phyloP scores from a whole-genome alignment of 1,140 invertebrate genomes.

The Spodoptera litura region DNA sequence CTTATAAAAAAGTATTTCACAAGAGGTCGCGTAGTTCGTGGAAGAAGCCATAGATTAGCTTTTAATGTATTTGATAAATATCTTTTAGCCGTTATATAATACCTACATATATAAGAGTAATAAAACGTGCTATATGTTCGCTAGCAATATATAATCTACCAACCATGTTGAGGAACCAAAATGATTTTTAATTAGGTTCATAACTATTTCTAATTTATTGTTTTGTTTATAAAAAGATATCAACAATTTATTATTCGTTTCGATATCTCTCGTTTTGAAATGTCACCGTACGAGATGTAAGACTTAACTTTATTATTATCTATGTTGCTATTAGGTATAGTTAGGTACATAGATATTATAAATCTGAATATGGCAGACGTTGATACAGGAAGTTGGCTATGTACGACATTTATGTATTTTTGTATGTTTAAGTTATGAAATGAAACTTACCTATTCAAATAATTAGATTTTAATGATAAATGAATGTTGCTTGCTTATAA shows the following conservation, averaged over 20 bases:
- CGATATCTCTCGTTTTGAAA: constrained; percentile 17
- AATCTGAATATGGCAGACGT: no score
- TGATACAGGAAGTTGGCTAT: no score
- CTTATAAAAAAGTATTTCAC: constrained; percentile 32
- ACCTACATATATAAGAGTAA: background rate
- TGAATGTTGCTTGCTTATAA: no score
- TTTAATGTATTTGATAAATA: constrained; percentile 41
- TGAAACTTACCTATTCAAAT: no score
- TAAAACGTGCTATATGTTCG: constrained; percentile 30
- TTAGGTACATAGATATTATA: background rate
- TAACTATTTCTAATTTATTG: constrained; percentile 37
- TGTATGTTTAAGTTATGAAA: no score
- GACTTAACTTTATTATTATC: background rate
- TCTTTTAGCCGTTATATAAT: constrained; percentile 17
- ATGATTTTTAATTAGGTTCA: constrained; percentile 13
- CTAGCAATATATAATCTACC: constrained; percentile 9
- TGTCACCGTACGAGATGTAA: background rate
- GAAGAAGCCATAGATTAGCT: constrained; percentile 6
- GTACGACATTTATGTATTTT: no score
- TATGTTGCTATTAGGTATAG: background rate
- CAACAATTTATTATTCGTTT: constrained; percentile 11
- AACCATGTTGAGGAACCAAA: constrained; percentile 9
- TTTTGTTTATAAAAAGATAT: constrained; percentile 17
- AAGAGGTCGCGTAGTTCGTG: constrained; percentile 17
- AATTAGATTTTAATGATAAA: no score